These are phyloP conservation scores for Ameiurus melas DNA, from an alignment of 2,113 vertebrate species.

Conservation along the genomic window DNA sequence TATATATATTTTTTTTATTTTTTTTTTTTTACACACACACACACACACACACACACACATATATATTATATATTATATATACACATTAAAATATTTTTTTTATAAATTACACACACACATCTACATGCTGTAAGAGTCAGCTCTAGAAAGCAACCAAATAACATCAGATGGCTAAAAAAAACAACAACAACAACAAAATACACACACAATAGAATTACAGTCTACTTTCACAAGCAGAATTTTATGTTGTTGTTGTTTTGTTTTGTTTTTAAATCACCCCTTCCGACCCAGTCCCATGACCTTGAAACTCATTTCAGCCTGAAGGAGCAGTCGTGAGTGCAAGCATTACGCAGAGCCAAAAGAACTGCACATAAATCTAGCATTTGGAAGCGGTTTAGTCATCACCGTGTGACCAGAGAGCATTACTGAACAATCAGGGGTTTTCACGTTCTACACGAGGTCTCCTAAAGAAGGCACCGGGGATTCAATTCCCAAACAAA, in stretches of 20 bases:
- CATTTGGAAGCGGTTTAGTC: constrained; percentile 14
- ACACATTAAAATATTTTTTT: too few relatives aligned
- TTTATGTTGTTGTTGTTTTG: too few relatives aligned
- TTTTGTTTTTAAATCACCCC: background rate
- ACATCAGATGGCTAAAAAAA: background rate
- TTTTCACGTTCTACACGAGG: background rate
- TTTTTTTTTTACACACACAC: too few relatives aligned
- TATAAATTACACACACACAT: too few relatives aligned
- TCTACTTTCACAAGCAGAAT: background rate
- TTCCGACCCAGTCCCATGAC: background rate
- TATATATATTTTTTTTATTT: too few relatives aligned
- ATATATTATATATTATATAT: too few relatives aligned
- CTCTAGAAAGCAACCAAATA: background rate
- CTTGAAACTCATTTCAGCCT: background rate
- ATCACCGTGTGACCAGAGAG: background rate
- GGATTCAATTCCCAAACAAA: background rate
- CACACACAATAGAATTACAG: background rate
- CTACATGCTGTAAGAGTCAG: background rate
- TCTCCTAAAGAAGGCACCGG: background rate
- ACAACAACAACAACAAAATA: too few relatives aligned
- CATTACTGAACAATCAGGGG: background rate
- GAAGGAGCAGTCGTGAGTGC: background rate
- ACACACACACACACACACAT: too few relatives aligned
- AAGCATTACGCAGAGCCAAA: background rate
- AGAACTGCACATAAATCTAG: background rate